Base-by-base conservation (phyloP, 2,888 invertebrate genomes). In the Mycalesis mineus region DNA sequence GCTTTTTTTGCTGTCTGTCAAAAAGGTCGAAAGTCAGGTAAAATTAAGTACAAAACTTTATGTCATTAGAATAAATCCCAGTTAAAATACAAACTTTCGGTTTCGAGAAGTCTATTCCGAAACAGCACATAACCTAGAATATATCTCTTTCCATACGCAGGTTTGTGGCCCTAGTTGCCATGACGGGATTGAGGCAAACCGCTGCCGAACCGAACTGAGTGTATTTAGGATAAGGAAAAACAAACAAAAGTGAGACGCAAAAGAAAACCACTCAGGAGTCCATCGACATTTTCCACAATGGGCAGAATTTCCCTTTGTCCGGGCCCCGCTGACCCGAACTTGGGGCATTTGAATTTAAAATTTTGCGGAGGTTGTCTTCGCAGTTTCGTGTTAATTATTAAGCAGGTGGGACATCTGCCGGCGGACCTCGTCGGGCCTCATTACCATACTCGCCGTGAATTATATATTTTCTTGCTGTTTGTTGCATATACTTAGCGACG, bases 271-370 rank as follows among this genome's bases (percentile, higher is more conserved):
- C 59, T 55, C 48, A 58, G 55, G 61, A 62, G 61, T 64, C 60
- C 63, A 52, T 55, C 40, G 58, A 54, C 55, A 55, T 58, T 61
- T 48, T 49, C 56, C 49, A 51, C 57, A 57, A 57, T 52, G 40
- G 61, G 44, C 53, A 51, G 28, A 49, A 55, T 51, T 51, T 42
- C 58, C 55, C 67, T 68, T 68, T 66, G 68, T 62, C 54, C 61
- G 51, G 69, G 69, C 65, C 68, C 63, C 65, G 63, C 67, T 67
- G 71, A 68, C 69, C 67, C 62, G 64, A 80, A 82, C 76, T 82
- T 79, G 63, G 63, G 56, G 37, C 45, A 85, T 86, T 83, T 84
- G 77, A 84, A 87, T 85, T 85, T 86, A 78, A 87, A 86, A 88
- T 88, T 33, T 73, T 68, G 68, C 66, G 64, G 79, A 84, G 79